Percentiles rank a stretch among this genome's conserved stretches.
Evolutionary conservation across 2,888 invertebrate genomes (phyloP).

Genomic region (Tenthredo mesomela): DNA sequence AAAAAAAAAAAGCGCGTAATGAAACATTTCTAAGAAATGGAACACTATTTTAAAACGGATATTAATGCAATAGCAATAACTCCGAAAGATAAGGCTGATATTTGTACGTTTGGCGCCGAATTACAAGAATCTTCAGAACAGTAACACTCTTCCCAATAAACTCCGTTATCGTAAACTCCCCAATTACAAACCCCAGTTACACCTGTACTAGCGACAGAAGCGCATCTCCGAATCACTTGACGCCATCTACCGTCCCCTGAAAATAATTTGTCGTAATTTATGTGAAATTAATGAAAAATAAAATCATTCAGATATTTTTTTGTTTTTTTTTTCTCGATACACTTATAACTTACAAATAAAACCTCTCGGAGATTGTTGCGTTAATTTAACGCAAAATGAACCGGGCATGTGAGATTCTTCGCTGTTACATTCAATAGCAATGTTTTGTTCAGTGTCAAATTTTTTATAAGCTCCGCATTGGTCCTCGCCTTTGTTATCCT

Average conservation of each 20-base stretch:
- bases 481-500: constrained; percentile 89
- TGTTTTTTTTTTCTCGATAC: neutral
- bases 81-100: neutral
- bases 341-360: constrained; percentile 90
- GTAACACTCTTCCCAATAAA: constrained; percentile 98
- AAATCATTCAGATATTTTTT: neutral
- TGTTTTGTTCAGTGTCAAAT: constrained; percentile 92
- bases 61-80: constrained; percentile 20
- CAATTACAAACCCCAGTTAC: constrained; percentile 98
- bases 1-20: neutral
- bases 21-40: neutral
- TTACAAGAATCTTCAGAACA: constrained; percentile 96
- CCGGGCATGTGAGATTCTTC: constrained; percentile 97
- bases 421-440: constrained; percentile 95
- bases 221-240: constrained; percentile 93
- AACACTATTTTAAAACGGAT: constrained; percentile 17
- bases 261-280: constrained; percentile 56
- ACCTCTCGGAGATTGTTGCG: constrained; percentile 95
- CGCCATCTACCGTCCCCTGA: constrained; percentile 98
- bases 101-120: constrained; percentile 54
- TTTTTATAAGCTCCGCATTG: constrained; percentile 93
- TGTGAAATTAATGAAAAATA: neutral
- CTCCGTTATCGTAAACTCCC: constrained; percentile 96
- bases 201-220: constrained; percentile 93
- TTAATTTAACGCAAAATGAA: constrained; percentile 97